These are phyloP conservation scores for Perodicticus potto DNA, from an alignment of 2,797 vertebrate species.

Conservation along the genomic window DNA sequence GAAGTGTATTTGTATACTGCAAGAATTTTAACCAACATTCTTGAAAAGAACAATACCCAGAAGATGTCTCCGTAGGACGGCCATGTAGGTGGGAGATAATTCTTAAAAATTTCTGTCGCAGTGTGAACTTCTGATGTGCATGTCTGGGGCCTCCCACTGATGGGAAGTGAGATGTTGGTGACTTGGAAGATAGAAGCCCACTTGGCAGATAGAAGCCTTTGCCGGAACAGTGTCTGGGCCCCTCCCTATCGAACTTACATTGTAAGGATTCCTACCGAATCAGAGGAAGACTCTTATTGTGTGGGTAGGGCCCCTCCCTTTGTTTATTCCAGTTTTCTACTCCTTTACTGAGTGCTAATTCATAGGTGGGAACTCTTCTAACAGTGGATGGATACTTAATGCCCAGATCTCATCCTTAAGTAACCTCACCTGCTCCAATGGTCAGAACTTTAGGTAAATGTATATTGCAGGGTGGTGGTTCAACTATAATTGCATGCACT, in stretches of 20 bases:
- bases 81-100: not conserved
- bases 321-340: not conserved
- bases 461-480: not conserved
- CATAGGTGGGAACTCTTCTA: not conserved
- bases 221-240: fast-evolving
- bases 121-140: fast-evolving
- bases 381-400: not conserved
- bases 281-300: not conserved
- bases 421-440: too few species aligned
- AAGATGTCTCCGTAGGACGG: not conserved
- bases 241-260: not conserved
- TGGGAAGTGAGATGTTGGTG: fast-evolving
- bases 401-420: not conserved
- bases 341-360: not conserved
- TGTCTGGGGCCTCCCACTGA: fast-evolving
- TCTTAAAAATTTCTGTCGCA: not conserved
- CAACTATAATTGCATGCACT: not conserved
- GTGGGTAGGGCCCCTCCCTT: not conserved
- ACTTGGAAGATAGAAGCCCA: not conserved
- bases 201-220: not conserved
- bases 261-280: not conserved
- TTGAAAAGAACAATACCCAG: not conserved
- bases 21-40: not conserved
- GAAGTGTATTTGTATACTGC: not conserved
- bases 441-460: not conserved